Conservation (phyloP, 1,140 invertebrate species). For the Scaptomyza graminum region DNA sequence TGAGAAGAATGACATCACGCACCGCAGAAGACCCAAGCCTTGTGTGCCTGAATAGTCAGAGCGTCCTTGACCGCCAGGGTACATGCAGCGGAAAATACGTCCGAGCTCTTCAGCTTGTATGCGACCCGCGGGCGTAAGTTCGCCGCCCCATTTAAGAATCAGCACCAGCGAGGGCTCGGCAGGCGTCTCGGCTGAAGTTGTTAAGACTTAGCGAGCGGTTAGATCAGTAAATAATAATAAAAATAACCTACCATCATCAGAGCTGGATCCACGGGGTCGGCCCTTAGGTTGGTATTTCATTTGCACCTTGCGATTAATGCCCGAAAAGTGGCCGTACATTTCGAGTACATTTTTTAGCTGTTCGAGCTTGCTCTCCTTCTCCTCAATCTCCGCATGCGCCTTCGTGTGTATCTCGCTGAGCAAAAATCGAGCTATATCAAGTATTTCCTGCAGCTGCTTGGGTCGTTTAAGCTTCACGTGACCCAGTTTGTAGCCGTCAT, state of each 20-base stretch:
- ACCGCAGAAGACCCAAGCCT: slow-evolving; percentile 93
- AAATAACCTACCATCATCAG: slow-evolving; percentile 93
- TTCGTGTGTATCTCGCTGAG: slow-evolving; percentile 94
- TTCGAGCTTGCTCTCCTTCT: slow-evolving; percentile 97
- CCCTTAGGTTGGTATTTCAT: slow-evolving; percentile 99
- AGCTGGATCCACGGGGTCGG: slow-evolving; percentile 95
- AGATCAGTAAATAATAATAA: slow-evolving; percentile 10
- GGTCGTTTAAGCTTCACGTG: slow-evolving; percentile 99
- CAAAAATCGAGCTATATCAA: slow-evolving; percentile 96
- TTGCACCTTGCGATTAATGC: slow-evolving; percentile 99
- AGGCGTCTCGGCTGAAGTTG: slow-evolving; percentile 87
- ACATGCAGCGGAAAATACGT: slow-evolving; percentile 99
- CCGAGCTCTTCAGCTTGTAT: slow-evolving; percentile 99
- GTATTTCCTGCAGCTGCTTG: slow-evolving; percentile 98
- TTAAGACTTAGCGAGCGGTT: slow-evolving; percentile 48
- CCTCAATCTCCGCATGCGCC: slow-evolving; percentile 96
- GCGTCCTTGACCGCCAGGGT: slow-evolving; percentile 95
- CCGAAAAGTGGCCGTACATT: slow-evolving; percentile 99
- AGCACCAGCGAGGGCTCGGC: slow-evolving; percentile 95
- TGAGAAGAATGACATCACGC: not conserved
- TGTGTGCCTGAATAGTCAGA: slow-evolving; percentile 90
- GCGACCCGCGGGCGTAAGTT: slow-evolving; percentile 98
- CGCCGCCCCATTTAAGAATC: slow-evolving; percentile 99
- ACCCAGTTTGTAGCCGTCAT: slow-evolving; percentile 96
- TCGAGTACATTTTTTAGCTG: slow-evolving; percentile 99